These are phyloP conservation scores for Drosophila stalkeri DNA, from an alignment of 2,888 invertebrate genomes.

Conservation along the genomic window DNA sequence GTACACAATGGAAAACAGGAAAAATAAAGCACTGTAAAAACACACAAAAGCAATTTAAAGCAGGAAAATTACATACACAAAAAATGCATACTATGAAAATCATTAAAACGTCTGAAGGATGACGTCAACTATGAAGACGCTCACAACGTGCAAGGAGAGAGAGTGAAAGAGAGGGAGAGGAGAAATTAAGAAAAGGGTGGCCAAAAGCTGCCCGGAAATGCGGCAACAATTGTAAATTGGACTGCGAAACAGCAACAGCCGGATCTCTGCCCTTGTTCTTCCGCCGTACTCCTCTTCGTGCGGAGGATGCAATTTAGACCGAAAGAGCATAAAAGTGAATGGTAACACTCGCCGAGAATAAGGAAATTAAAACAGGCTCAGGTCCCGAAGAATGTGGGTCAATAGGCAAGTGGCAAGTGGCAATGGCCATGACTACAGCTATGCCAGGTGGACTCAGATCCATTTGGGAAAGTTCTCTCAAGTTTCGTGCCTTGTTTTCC, in stretches of 20 bases:
- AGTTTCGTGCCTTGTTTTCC: conserved; percentile 52
- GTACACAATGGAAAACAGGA: conserved; percentile 43
- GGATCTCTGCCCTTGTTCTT: neutral
- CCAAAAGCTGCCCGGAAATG: conserved; percentile 65
- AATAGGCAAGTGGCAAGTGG: conserved; percentile 45
- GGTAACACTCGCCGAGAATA: conserved; percentile 47
- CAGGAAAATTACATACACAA: conserved; percentile 57
- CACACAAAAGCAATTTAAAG: conserved; percentile 71
- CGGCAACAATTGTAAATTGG: conserved; percentile 70
- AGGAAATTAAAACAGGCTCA: conserved; percentile 72
- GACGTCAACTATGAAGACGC: conserved; percentile 39
- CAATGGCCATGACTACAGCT: neutral
- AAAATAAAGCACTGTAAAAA: conserved; percentile 32
- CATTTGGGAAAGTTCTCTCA: conserved; percentile 36
- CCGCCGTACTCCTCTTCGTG: neutral
- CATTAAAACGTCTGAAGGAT: conserved; percentile 74
- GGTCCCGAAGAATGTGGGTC: conserved; percentile 60
- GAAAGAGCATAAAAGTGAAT: conserved; percentile 73
- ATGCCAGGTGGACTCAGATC: conserved; percentile 34
- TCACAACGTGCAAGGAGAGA: neutral
- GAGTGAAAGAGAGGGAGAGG: neutral
- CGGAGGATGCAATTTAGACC: conserved; percentile 75
- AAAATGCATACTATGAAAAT: conserved; percentile 71
- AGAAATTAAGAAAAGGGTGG: neutral
- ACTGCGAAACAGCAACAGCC: conserved; percentile 35